These are phyloP conservation scores for Mormoops blainvillei DNA, from an alignment of 2,113 vertebrate genomes.

Conservation along the genomic window DNA sequence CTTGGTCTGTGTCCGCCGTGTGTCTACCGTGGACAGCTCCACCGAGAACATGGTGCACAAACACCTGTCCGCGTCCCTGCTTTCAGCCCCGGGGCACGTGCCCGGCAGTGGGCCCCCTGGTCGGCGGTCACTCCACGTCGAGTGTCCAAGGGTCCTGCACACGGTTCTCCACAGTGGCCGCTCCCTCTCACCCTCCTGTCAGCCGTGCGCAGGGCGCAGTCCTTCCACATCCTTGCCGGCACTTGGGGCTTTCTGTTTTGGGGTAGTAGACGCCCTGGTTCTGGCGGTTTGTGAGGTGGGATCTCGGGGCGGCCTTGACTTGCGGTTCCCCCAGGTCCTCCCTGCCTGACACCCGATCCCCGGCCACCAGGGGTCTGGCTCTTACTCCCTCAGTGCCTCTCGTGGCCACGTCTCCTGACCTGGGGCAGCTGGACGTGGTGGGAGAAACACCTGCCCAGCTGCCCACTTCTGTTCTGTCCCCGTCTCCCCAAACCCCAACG, in stretches of 20 bases:
- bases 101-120: too few species aligned
- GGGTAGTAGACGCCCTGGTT: background rate
- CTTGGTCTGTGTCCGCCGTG: fast-evolving
- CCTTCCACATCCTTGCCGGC: background rate
- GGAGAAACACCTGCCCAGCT: background rate
- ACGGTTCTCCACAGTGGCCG: fast-evolving
- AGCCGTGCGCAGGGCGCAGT: fast-evolving
- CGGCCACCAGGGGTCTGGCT: fast-evolving
- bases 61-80: fast-evolving
- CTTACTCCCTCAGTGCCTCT: background rate
- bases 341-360: too few species aligned
- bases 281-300: background rate
- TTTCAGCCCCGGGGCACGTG: too few species aligned
- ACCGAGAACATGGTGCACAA: fast-evolving
- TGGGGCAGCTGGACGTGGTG: background rate
- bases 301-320: too few species aligned
- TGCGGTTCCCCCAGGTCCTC: background rate
- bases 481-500: background rate
- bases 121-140: fast-evolving
- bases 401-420: background rate
- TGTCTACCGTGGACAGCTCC: fast-evolving
- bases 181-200: fast-evolving
- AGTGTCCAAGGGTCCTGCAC: background rate
- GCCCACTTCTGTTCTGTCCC: background rate
- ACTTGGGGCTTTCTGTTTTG: fast-evolving